Evolutionary conservation across 2,797 vertebrate genomes (phyloP).

Genomic region (Coluber constrictor): DNA sequence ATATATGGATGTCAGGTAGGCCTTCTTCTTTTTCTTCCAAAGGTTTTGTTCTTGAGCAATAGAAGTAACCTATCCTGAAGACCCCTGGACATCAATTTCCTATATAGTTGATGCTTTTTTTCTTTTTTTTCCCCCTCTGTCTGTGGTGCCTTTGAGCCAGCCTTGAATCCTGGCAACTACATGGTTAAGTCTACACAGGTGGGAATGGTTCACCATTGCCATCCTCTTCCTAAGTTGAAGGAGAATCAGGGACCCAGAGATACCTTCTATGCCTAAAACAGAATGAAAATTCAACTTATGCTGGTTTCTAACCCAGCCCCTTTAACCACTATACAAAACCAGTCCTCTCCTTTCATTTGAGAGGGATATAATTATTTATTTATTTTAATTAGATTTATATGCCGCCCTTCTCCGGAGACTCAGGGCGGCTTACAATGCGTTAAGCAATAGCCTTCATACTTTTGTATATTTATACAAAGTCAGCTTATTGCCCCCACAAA

Average conservation of each 20-base stretch:
- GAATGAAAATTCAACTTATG: background rate
- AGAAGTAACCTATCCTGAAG: too few relatives aligned
- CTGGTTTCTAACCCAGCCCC: background rate
- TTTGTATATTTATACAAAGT: too few relatives aligned
- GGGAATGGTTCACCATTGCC: background rate
- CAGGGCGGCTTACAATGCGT: too few relatives aligned
- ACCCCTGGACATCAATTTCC: accelerated
- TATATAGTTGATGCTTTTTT: background rate
- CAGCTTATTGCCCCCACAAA: too few relatives aligned
- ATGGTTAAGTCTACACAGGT: background rate
- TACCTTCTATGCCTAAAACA: too few relatives aligned
- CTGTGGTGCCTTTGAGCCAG: background rate
- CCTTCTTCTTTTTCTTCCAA: too few relatives aligned
- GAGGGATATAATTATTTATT: too few relatives aligned
- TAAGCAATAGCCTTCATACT: too few relatives aligned
- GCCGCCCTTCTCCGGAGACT: too few relatives aligned
- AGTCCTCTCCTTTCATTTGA: background rate
- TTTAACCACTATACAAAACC: background rate
- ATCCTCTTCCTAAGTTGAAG: background rate
- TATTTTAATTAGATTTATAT: too few relatives aligned
- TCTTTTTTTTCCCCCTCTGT: background rate
- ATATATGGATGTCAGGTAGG: constrained; percentile 22
- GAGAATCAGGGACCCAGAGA: background rate
- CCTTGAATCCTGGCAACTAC: background rate
- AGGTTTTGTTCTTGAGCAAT: accelerated